Evolutionary conservation across 2,888 invertebrate species (phyloP), one percentile per base, ranked within the genome.

Genomic region (Dryococelus australis): DNA sequence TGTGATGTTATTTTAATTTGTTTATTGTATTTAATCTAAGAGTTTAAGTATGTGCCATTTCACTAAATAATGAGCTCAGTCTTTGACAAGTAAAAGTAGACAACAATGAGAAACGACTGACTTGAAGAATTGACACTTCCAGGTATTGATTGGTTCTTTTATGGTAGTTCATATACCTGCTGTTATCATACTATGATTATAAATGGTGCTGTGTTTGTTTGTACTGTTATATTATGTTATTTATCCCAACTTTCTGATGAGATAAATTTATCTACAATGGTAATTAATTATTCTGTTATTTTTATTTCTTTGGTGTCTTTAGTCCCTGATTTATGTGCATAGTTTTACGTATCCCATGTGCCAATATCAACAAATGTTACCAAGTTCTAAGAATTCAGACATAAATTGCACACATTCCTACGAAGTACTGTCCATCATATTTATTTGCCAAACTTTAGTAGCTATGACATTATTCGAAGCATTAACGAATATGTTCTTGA

Each of bases 171-270:
- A n/a, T 24, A 65, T 65, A 65, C 65, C 65, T 16, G 16, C 65
- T 12, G 65, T 65, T 65, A 16, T 65, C 65, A 65, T 24, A 1
- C 65, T 65, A 65, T 12, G 24, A 65, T 3, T 65, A 65, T 65
- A 10, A 65, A 65, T 65, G 65, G 65, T 65, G 65, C 65, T 65
- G 65, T 65, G 65, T 65, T 65, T 65, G n/a, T 65, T 65, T 65
- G 13, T 65, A n/a, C 16, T 65, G 65, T 65, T 65, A n/a, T 20
- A n/a, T 65, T 65, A 16, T 65, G 65, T 65, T 65, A 65, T 65
- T 65, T 65, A 65, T 65, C 65, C 65, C n/a, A 47, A 65, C 65
- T 65, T 65, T 65, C 65, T 12, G n/a, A 24, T 65, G 65, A 65
- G 65, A 65, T 65, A 65, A 65, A 65, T 65, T 65, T 65, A 65